Evolutionary conservation across 2,888 invertebrate genomes (phyloP).

Genomic region (Lydus trimaculatus): DNA sequence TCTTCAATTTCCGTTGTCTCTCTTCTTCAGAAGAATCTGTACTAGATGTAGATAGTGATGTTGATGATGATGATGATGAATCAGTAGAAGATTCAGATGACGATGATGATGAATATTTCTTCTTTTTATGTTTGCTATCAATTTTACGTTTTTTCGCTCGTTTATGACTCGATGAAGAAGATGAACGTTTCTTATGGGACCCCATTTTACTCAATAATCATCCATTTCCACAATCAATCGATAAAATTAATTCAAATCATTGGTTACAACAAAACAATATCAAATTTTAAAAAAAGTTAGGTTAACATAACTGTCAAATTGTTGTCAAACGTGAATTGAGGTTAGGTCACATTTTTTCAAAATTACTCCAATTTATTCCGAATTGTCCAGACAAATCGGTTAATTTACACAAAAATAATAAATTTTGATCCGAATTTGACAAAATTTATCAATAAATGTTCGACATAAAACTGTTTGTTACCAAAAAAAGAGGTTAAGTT

Average conservation of each 20-base stretch:
- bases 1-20: slow-evolving; percentile 49
- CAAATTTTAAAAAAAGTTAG: not conserved
- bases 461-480: too few relatives aligned
- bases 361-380: too few relatives aligned
- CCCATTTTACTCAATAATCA: slow-evolving; percentile 9
- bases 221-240: not conserved
- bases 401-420: too few relatives aligned
- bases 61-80: slow-evolving; percentile 59
- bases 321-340: not conserved
- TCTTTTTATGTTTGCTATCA: slow-evolving; percentile 16
- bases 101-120: slow-evolving; percentile 12
- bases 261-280: too few relatives aligned
- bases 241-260: not conserved
- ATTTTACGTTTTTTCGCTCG: slow-evolving; percentile 20
- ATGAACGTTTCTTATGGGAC: slow-evolving; percentile 12
- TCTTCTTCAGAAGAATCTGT: slow-evolving; percentile 24
- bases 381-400: too few relatives aligned
- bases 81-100: slow-evolving; percentile 12
- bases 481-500: not conserved
- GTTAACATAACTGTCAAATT: not conserved
- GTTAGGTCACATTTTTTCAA: not conserved
- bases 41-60: slow-evolving; percentile 62
- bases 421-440: too few relatives aligned
- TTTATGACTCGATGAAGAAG: slow-evolving; percentile 6
- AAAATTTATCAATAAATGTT: too few relatives aligned